Conservation (phyloP, 2,888 invertebrate species). For the Euplagia quadripunctaria region DNA sequence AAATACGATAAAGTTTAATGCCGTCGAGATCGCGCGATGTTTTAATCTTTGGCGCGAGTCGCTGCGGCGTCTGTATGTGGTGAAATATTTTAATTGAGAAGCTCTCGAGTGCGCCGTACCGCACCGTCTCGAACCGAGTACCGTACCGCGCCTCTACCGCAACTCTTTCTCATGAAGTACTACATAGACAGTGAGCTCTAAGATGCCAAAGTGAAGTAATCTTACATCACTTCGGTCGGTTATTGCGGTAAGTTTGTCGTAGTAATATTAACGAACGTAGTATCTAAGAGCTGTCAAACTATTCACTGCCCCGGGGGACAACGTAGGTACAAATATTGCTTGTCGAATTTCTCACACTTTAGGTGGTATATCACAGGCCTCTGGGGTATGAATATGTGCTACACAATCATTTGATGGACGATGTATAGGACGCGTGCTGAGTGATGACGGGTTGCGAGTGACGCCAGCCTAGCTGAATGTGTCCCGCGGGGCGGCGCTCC, state of each 20-base stretch:
- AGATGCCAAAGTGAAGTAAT: not conserved
- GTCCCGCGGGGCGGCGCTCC: constrained; percentile 16
- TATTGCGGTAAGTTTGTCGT: not conserved
- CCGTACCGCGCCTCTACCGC: not conserved
- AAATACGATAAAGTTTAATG: constrained; percentile 69
- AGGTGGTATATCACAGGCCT: not conserved
- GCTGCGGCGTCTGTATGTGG: constrained; percentile 43
- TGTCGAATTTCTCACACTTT: constrained; percentile 10
- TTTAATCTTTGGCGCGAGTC: constrained; percentile 52
- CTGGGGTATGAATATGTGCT: constrained; percentile 9
- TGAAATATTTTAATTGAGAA: constrained; percentile 50
- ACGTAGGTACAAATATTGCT: not conserved
- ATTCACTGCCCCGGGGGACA: not conserved
- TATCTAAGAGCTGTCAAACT: not conserved
- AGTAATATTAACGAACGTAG: not conserved
- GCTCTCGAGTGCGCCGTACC: constrained; percentile 15
- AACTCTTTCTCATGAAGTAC: not conserved
- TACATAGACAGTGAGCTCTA: not conserved
- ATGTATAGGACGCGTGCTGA: constrained; percentile 23
- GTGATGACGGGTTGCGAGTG: constrained; percentile 21
- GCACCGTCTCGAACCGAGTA: not conserved
- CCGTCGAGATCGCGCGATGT: constrained; percentile 58
- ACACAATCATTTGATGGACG: constrained; percentile 20
- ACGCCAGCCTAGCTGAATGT: not conserved
- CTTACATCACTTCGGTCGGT: not conserved